Base-by-base conservation (phyloP, 2,113 vertebrate species). In the Hyperopisus bebe region DNA sequence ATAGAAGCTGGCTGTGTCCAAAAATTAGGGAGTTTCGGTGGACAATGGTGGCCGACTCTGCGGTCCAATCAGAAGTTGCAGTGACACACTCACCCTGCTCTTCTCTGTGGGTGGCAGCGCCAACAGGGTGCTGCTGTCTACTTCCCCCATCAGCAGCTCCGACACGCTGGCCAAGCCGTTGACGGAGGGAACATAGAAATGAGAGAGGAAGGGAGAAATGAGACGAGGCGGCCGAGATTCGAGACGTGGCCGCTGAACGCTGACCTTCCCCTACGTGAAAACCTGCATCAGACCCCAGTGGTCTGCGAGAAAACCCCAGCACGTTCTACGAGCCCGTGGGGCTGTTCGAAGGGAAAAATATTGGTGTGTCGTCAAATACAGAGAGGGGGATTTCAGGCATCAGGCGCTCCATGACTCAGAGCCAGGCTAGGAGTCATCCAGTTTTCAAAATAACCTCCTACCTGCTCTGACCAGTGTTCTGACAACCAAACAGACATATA, bases 71-170 rank as follows among this genome's bases (percentile, higher is more conserved):
- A 11, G 44, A n/a, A 24, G 44, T 8, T 4, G 82, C 44, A 3
- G 82, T 9, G 82, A 27, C 0, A 0, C 5, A 0, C 89, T 66
- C 48, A 87, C 89, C 51, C 89, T 89, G 74, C 84, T 70, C 35
- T 44, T 90, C 58, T 88, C 74, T 24, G 66, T 19, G 44, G 77
- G 86, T 2, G 77, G 58, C 80, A 90, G 77, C 0, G 87, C 88
- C 27, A 88, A 55, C 7, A 90, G 31, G 46, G 90, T 88, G 39
- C 88, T 84, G 46, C 51, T 88, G 82, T 87, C 88, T 0, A 90
- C 87, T 47, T 88, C 53, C n/a, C 87, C 77, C 53, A 98, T 98
- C 94, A 99, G 77, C 88, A 90, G 31, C 84, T 88, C 80, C 2
- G 74, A 74, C 42, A 86, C 46, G 31, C 87, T 86, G 87, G 5